These are phyloP conservation scores for Rynchops niger DNA, from an alignment of 2,113 vertebrate species.

Conservation along the genomic window DNA sequence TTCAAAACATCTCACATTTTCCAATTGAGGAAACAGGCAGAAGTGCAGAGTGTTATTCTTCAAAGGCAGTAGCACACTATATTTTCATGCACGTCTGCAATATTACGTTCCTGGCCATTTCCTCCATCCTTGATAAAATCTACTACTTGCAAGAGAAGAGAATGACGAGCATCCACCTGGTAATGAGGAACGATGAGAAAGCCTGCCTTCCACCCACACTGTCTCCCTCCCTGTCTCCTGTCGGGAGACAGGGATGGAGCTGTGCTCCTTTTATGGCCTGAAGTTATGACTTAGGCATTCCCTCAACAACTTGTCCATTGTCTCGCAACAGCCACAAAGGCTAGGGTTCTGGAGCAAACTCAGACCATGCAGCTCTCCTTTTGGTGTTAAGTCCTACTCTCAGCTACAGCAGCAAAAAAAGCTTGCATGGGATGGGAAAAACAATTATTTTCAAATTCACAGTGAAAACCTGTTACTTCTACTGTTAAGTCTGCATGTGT, in stretches of 20 bases:
- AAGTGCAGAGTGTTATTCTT: not conserved
- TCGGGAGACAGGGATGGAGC: not conserved
- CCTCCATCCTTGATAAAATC: not conserved
- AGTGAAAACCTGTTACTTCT: not conserved
- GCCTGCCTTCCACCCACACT: not conserved
- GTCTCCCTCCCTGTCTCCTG: not conserved
- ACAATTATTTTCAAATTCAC: not conserved
- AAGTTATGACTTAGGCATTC: not conserved
- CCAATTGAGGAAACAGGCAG: not conserved
- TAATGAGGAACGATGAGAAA: not conserved
- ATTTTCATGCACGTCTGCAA: not conserved
- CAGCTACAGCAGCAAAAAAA: not conserved
- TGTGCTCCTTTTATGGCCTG: not conserved
- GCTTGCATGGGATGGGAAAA: not conserved
- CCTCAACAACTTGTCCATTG: fast-evolving
- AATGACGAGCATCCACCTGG: not conserved
- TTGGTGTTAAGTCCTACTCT: not conserved
- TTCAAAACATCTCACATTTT: not conserved
- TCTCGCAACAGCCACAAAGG: not conserved
- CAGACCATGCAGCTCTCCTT: not conserved
- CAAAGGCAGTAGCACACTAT: not conserved
- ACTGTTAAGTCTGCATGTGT: not conserved
- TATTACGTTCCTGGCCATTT: not conserved
- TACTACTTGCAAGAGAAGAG: not conserved
- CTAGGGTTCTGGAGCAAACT: too few relatives aligned